phyloP scores from a whole-genome alignment of 2,113 vertebrate genomes.

The Morphnarchus princeps region DNA sequence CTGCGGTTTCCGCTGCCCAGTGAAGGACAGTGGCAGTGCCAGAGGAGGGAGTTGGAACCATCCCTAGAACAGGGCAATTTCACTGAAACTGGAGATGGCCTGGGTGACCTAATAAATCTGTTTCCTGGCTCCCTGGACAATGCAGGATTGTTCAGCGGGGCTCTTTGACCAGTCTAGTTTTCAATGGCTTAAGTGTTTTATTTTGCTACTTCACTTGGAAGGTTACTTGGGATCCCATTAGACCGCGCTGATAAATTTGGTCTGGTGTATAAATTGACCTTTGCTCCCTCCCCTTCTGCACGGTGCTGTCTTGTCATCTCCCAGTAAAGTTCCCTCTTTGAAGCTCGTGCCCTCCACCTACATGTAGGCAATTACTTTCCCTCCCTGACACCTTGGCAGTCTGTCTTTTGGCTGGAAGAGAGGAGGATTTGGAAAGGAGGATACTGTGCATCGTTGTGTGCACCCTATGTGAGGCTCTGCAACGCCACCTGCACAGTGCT shows the following conservation, averaged over 20 bases:
- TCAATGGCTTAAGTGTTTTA: constrained; percentile 51
- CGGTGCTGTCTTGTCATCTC: not conserved
- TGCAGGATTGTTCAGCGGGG: not conserved
- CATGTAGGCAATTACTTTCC: not conserved
- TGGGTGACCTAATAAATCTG: constrained; percentile 44
- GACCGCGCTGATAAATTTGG: not conserved
- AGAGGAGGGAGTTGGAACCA: constrained; percentile 13
- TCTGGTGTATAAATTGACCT: not conserved
- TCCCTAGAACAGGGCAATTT: constrained; percentile 15
- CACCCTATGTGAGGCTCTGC: not conserved
- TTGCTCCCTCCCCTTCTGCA: not conserved
- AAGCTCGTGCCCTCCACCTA: not conserved
- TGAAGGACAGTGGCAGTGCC: not conserved
- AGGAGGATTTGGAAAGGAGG: not conserved
- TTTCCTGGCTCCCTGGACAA: constrained; percentile 43
- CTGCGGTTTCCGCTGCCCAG: not conserved
- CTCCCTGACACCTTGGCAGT: not conserved
- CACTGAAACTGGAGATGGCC: constrained; percentile 33
- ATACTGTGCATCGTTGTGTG: not conserved
- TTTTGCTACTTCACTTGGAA: constrained; percentile 31
- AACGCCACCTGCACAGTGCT: not conserved
- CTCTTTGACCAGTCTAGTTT: constrained; percentile 31
- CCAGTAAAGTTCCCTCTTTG: not conserved
- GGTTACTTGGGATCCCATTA: constrained; percentile 21
- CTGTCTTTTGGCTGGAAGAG: not conserved